Evolutionary conservation across 2,113 vertebrate genomes (phyloP).

Genomic region (Pimephales promelas): DNA sequence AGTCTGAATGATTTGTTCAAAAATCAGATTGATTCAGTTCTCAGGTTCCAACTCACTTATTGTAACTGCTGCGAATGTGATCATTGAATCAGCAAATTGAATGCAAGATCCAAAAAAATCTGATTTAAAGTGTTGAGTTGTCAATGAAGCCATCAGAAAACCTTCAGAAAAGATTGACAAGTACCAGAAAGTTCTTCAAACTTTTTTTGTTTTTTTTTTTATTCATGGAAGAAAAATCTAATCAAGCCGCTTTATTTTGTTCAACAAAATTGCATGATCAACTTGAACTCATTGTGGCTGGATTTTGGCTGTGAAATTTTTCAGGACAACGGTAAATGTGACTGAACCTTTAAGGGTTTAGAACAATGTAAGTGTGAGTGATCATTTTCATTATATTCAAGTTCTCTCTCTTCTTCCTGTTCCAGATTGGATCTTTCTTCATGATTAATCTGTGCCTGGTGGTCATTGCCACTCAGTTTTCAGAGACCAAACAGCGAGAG

Average conservation of each 20-base stretch:
- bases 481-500: slow-evolving; percentile 97
- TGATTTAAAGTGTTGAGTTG: neutral
- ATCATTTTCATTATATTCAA: neutral
- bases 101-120: too few species aligned
- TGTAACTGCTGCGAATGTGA: too few species aligned
- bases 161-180: neutral
- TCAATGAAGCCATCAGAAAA: neutral
- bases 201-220: neutral
- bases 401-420: neutral
- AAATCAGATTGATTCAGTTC: too few species aligned
- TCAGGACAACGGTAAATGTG: neutral
- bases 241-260: neutral
- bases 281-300: neutral
- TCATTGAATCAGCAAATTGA: too few species aligned
- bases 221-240: neutral
- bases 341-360: neutral
- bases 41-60: too few species aligned
- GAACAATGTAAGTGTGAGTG: neutral
- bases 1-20: neutral
- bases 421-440: slow-evolving; percentile 88
- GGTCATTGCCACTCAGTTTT: slow-evolving; percentile 98
- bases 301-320: neutral
- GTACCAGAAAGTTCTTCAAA: neutral
- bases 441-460: slow-evolving; percentile 98
- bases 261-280: too few species aligned